phyloP scores from a whole-genome alignment of 1,140 invertebrate species.

The Drosophila pallidifrons region DNA sequence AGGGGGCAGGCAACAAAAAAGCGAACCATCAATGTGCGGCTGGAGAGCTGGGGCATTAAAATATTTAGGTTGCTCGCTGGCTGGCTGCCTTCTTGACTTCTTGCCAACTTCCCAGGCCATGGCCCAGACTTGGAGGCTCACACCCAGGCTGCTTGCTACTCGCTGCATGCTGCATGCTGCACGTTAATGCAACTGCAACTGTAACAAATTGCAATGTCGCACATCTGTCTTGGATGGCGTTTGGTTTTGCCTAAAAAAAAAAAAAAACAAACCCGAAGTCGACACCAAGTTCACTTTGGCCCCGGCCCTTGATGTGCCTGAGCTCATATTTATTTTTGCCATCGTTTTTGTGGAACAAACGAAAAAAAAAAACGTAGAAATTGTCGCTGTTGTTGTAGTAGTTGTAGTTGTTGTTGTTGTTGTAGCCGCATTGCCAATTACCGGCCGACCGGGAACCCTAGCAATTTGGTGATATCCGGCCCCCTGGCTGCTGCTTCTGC shows the following conservation, averaged over 20 bases:
- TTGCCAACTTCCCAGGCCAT: conserved; percentile 52
- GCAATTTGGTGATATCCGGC: conserved; percentile 82
- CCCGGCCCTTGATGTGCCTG: conserved; percentile 44
- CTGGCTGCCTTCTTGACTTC: conserved; percentile 20
- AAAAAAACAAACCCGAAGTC: background rate
- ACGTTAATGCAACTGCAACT: conserved; percentile 81
- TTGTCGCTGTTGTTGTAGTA: conserved; percentile 55
- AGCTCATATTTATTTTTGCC: conserved; percentile 74
- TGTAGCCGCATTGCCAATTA: conserved; percentile 76
- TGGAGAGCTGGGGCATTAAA: conserved; percentile 72
- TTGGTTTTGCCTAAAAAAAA: conserved; percentile 62
- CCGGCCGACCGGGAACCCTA: conserved; percentile 74
- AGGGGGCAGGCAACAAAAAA: conserved; percentile 55
- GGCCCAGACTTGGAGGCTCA: conserved; percentile 30
- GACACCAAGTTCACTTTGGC: conserved; percentile 16
- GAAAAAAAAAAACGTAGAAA: conserved; percentile 53
- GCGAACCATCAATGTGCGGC: conserved; percentile 75
- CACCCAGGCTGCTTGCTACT: conserved; percentile 26
- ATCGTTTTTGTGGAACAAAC: conserved; percentile 39
- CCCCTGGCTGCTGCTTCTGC: conserved; percentile 57
- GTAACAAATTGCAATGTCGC: conserved; percentile 82
- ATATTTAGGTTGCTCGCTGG: conserved; percentile 71
- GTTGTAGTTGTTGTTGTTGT: conserved; percentile 19
- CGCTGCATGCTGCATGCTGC: conserved; percentile 31
- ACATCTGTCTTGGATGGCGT: conserved; percentile 78